Percentiles rank a stretch among this genome's conserved stretches.
Conservation (phyloP, 2,797 vertebrate genomes). For the Pachyuromys duprasi region DNA sequence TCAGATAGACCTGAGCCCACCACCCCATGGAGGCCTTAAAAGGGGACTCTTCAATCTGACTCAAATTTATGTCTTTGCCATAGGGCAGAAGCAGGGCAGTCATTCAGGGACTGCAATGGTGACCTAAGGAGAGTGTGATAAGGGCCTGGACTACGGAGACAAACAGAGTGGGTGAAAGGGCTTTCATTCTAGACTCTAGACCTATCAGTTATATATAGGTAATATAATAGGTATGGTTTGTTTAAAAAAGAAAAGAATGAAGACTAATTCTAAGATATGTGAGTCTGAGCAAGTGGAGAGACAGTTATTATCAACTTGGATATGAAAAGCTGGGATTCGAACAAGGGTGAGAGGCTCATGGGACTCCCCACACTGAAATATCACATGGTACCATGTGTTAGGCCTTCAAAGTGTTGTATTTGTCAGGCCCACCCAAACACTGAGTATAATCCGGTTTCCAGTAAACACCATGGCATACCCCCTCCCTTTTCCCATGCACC, state of each 20-base stretch:
- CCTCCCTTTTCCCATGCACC: not conserved
- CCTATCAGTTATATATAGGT: not conserved
- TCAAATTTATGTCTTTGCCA: not conserved
- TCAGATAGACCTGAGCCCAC: not conserved
- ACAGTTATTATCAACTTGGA: not conserved
- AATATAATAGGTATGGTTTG: accelerated
- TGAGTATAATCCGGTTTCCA: not conserved
- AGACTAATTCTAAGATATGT: not conserved
- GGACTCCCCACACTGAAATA: not conserved
- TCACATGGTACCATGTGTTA: not conserved
- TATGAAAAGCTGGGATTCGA: not conserved
- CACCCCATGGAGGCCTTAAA: not conserved
- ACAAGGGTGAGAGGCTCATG: not conserved
- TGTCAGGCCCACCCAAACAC: not conserved
- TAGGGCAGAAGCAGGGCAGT: not conserved
- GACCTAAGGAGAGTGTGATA: not conserved
- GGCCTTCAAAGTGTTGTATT: too few species aligned
- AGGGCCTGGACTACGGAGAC: not conserved
- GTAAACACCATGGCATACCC: not conserved
- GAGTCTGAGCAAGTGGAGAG: not conserved
- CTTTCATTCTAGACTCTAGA: not conserved
- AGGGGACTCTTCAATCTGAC: not conserved
- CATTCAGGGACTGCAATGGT: not conserved
- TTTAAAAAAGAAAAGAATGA: not conserved
- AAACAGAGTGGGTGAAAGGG: not conserved